Base-by-base conservation (phyloP, 2,113 vertebrate species). In the Rhinichthys klamathensis region DNA sequence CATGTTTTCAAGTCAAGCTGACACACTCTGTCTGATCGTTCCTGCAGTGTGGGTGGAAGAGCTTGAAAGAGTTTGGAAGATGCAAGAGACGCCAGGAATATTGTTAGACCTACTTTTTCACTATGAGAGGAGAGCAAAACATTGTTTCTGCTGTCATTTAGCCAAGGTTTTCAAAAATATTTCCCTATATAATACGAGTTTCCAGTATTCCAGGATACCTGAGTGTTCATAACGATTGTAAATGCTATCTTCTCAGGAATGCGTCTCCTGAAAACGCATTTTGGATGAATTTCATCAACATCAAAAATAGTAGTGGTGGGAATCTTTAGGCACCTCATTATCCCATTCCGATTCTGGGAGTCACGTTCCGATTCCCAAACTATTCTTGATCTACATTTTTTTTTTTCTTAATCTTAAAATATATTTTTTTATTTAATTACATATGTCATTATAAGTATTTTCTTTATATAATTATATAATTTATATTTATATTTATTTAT, bases 1-100 rank as follows among this genome's bases (percentile, higher is more conserved):
- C 58, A 58, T 63, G 78, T 63, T 80, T 80, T 41, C 15, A 21
- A 80, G 35, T 80, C 58, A 80, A 27, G n/a, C 78, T 80, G 38
- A 80, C 75, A 58, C 4, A 12, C 30, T 23, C 30, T 63, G n/a
- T 56, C 51, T 63, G 58, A 80, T 46, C 23, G 8, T 41, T 61
- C 13, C 35, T 44, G 56, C 30, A n/a, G 76, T 30, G 78, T 63
- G 60, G 58, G 77, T 74, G 70, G 38, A 74, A 8, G 18, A 61
- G 78, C 58, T 80, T 63, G 38, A 44, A 73, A 46, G 70, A 46
- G 70, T 12, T 16, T 21, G n/a, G 38, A 49, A 27, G 70, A 74
- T 74, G 41, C 41, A 74, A 74, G 41, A 74, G 41, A 80, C 30
- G 41, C 35, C 1, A 18, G n/a, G 38, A 13, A 61, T 38, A 60